These are phyloP conservation scores for Acanthisitta chloris DNA, from an alignment of 2,113 vertebrate species.

Conservation along the genomic window DNA sequence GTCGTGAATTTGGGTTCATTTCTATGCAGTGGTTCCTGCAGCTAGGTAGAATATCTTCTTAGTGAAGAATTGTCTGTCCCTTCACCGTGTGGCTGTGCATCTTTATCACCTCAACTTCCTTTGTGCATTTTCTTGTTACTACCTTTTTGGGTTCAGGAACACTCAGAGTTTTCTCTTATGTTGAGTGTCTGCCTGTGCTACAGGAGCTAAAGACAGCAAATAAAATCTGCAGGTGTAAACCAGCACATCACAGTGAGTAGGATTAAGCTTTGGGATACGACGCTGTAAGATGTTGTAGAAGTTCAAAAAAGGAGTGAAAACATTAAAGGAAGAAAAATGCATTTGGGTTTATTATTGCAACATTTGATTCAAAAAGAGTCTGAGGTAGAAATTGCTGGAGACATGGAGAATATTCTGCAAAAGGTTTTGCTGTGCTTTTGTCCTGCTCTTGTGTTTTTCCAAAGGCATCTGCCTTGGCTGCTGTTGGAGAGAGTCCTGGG, in stretches of 20 bases:
- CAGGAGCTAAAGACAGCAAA: background rate
- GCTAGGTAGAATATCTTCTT: background rate
- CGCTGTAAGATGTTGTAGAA: background rate
- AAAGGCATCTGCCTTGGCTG: background rate
- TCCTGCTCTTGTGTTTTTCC: background rate
- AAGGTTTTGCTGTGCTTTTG: background rate
- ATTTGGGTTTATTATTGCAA: background rate
- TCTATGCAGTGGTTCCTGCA: background rate
- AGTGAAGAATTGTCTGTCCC: background rate
- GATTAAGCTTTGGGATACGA: background rate
- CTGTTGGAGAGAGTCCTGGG: background rate
- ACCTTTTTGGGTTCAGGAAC: background rate
- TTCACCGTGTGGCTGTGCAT: background rate
- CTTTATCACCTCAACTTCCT: background rate
- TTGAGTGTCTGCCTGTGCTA: background rate
- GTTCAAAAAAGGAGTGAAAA: background rate
- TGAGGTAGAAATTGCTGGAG: background rate
- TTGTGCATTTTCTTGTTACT: background rate
- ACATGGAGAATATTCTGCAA: background rate
- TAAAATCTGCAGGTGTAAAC: background rate
- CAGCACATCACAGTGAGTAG: fast-evolving
- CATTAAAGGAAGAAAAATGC: background rate
- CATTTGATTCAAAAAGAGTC: background rate
- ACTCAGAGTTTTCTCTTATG: background rate
- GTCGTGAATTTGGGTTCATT: conserved; percentile 9